Evolutionary conservation across 2,113 vertebrate genomes (phyloP), one percentile per base, ranked within the genome.

Genomic region (Pithys albifrons): DNA sequence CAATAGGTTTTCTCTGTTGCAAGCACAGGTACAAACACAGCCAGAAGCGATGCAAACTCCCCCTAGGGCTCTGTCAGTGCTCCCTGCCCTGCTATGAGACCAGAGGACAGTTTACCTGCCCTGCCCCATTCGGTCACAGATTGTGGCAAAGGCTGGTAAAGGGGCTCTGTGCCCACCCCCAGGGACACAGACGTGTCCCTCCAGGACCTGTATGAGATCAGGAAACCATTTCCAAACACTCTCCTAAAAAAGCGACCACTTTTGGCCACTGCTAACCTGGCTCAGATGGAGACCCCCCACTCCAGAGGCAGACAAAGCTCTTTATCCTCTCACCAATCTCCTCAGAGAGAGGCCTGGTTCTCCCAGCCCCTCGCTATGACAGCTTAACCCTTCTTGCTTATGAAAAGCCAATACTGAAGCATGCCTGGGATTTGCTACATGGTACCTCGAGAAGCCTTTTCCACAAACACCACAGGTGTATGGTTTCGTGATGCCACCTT

Each of bases 401-500:
- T 15, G 78, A 93, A 82, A 96, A 97, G 95, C 94, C 96, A 95
- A 82, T 4, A 93, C 90, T 28, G 87, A 92, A 93, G 97, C 95
- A 94, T 55, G 97, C 95, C 97, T 94, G 96, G 97, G 96, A 91
- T 96, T 96, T 96, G 95, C 97, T 89, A 93, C 65, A 72, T 46
- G 97, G 97, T 98, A 99, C 99, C 99, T 99, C 90, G 99, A 99
- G 98, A 99, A 99, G 95, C 99, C 99, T 98, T 99, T 99, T 94
- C 99, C 99, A 98, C 99, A 99, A 95, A 99, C 99, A 87, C 99
- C 99, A 97, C 99, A 99, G 97, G 99, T 99, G 97, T 99, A 99
- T 33, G 99, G 99, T 98, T 99, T 99, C 96, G 99, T 99, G 97
- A 99, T 99, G 78, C 99, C 99, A 59, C 99, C 99, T 88, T 99